These are phyloP conservation scores for Prosopocoilus inquinatus DNA, from an alignment of 2,888 invertebrate genomes.

Conservation along the genomic window DNA sequence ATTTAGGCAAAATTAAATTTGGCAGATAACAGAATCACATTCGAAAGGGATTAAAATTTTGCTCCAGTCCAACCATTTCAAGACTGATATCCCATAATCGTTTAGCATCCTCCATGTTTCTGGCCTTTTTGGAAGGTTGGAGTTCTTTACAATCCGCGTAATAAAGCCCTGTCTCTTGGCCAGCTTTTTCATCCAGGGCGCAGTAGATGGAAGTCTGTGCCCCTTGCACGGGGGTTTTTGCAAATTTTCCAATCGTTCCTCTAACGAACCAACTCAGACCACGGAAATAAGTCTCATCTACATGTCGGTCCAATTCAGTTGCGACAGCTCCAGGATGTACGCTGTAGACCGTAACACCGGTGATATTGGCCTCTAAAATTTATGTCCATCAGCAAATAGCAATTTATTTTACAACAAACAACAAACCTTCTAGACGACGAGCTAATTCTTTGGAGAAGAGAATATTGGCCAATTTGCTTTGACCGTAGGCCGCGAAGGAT, in stretches of 20 bases:
- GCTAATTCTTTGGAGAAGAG: slow-evolving; percentile 70
- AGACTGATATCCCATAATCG: slow-evolving; percentile 64
- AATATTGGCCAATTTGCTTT: slow-evolving; percentile 78
- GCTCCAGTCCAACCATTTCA: slow-evolving; percentile 52
- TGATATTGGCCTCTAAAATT: slow-evolving; percentile 36
- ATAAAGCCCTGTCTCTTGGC: slow-evolving; percentile 57
- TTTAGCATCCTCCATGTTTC: slow-evolving; percentile 55
- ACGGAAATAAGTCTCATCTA: slow-evolving; percentile 50
- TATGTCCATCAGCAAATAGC: background rate
- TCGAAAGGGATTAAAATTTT: slow-evolving; percentile 29
- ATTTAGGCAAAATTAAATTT: too few relatives aligned
- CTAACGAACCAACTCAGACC: slow-evolving; percentile 52
- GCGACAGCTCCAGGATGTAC: slow-evolving; percentile 73
- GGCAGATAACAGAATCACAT: too few relatives aligned
- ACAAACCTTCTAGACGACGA: slow-evolving; percentile 48
- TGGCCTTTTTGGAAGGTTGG: slow-evolving; percentile 54
- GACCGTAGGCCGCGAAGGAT: slow-evolving; percentile 65
- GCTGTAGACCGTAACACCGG: slow-evolving; percentile 64
- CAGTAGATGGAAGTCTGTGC: slow-evolving; percentile 77
- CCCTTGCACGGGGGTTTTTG: slow-evolving; percentile 63
- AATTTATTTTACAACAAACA: background rate
- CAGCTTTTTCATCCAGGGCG: slow-evolving; percentile 65
- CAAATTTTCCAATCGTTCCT: slow-evolving; percentile 51
- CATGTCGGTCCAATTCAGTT: slow-evolving; percentile 73
- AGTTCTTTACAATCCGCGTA: slow-evolving; percentile 61